Conservation (phyloP, 2,797 vertebrate genomes). For the Catostomus latipinnis region DNA sequence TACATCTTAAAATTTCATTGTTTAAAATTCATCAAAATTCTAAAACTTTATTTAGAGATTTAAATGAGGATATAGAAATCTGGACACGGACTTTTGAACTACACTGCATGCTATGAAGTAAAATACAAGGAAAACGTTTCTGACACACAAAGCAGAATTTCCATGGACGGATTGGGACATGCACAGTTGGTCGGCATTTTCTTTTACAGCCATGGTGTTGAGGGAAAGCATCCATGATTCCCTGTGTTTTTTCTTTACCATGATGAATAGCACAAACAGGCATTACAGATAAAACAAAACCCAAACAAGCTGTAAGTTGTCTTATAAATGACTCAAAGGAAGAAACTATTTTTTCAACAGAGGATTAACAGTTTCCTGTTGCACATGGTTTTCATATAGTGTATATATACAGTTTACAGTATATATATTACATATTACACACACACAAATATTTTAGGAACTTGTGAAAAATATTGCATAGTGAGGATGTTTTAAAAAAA, state of each 20-base stretch:
- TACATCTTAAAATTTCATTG: no score
- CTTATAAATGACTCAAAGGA: slow-evolving; percentile 85
- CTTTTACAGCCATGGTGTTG: neutral
- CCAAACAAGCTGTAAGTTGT: slow-evolving; percentile 81
- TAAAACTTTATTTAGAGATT: no score
- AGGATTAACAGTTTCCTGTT: slow-evolving; percentile 87
- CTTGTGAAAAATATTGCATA: no score
- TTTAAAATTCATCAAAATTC: no score
- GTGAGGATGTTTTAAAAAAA: no score
- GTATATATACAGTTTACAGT: no score
- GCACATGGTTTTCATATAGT: slow-evolving; percentile 69
- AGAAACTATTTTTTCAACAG: slow-evolving; percentile 83
- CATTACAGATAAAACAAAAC: slow-evolving; percentile 76
- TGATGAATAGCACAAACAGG: slow-evolving; percentile 71
- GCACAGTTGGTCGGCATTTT: no score
- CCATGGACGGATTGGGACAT: neutral
- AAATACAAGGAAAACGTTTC: neutral
- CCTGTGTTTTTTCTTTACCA: slow-evolving; percentile 68
- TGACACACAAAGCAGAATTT: neutral
- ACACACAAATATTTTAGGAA: no score
- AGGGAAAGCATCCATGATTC: slow-evolving; percentile 22
- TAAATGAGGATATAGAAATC: no score
- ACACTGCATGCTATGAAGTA: neutral
- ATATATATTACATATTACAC: no score
- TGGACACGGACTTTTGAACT: neutral